Conservation (phyloP, 2,888 invertebrate species). For the Agrochola litura region DNA sequence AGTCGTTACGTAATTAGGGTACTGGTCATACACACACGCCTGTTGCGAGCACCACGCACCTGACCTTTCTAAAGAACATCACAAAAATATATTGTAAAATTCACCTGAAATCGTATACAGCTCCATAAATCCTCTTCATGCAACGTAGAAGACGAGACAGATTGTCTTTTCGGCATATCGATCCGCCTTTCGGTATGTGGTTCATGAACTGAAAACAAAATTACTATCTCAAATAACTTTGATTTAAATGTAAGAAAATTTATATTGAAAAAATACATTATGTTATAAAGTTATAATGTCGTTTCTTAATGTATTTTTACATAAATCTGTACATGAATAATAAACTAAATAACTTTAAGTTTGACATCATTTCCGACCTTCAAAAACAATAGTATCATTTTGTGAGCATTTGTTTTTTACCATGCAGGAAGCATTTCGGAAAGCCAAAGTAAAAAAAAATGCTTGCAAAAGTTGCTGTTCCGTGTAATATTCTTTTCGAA, state of each 20-base stretch:
- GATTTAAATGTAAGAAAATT: neutral
- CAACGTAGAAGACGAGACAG: slow-evolving; percentile 94
- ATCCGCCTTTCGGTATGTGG: slow-evolving; percentile 95
- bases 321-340: neutral
- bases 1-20: no score
- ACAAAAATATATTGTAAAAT: neutral
- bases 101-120: slow-evolving; percentile 96
- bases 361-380: neutral
- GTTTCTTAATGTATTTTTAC: neutral
- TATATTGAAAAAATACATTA: neutral
- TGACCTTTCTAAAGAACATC: no score
- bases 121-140: slow-evolving; percentile 95
- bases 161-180: slow-evolving; percentile 96
- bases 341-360: neutral
- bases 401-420: neutral
- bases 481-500: neutral
- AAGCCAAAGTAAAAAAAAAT: no score
- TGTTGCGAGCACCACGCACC: no score
- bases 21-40: no score
- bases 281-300: neutral
- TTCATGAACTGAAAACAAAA: slow-evolving; percentile 92
- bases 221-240: neutral
- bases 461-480: neutral
- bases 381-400: neutral
- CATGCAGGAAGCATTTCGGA: no score